phyloP scores from a whole-genome alignment of 53 echinoderm and acorn worm genomes.

The Paelopatides confundens region DNA sequence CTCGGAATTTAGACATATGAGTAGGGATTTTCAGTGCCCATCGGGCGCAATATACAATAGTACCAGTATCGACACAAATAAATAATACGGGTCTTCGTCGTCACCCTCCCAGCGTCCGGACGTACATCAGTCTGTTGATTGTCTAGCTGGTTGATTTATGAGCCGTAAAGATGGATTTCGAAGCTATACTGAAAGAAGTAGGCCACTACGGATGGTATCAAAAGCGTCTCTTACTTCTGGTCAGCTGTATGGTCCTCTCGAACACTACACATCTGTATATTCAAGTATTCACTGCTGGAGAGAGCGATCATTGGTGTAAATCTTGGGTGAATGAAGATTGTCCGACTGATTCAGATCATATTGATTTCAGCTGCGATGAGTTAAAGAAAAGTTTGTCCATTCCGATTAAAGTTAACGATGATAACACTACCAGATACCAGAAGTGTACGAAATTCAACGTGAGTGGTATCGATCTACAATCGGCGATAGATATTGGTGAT shows the following conservation, averaged over 20 bases:
- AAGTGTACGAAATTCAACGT: background rate
- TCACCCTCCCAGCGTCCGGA: too few relatives aligned
- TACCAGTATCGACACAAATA: too few relatives aligned
- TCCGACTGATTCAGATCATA: background rate
- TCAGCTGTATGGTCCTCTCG: background rate
- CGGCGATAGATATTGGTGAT: background rate
- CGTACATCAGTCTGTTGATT: too few relatives aligned
- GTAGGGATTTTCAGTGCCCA: too few relatives aligned
- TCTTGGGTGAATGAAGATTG: conserved; percentile 15
- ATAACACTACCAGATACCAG: background rate
- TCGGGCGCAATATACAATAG: too few relatives aligned
- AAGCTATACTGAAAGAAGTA: background rate
- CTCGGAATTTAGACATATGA: too few relatives aligned
- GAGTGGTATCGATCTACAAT: background rate
- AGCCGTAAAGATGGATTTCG: conserved; percentile 30
- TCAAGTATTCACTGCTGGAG: conserved; percentile 18
- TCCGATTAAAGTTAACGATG: background rate
- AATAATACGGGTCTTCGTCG: too few relatives aligned
- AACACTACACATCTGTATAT: background rate
- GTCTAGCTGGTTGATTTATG: too few relatives aligned
- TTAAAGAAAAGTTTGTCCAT: background rate
- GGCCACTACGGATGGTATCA: background rate
- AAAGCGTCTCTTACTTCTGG: background rate
- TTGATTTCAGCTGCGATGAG: background rate
- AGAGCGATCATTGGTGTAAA: conserved; percentile 30